Evolutionary conservation across 2,113 vertebrate genomes (phyloP).

Genomic region (Pardalotus punctatus): DNA sequence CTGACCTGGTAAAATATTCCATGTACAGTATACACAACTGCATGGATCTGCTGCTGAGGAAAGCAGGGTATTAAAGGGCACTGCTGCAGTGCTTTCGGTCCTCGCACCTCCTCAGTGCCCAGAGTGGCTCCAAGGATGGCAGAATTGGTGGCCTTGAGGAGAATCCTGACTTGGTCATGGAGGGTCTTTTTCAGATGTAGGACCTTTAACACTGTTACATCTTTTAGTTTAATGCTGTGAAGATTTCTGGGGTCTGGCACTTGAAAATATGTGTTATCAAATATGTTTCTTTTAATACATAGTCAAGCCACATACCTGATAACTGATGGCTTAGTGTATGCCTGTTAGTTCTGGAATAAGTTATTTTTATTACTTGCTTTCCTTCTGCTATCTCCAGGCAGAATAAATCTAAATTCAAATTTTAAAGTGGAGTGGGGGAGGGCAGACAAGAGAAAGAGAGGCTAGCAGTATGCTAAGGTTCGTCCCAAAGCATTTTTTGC

Average conservation of each 20-base stretch:
- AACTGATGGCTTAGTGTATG: not conserved
- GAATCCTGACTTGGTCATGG: not conserved
- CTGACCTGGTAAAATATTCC: not conserved
- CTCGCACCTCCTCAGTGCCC: not conserved
- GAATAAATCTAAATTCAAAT: constrained; percentile 38
- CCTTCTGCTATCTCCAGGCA: not conserved
- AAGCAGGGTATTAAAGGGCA: not conserved
- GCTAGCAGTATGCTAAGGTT: not conserved
- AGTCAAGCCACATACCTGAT: not conserved
- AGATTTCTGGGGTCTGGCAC: not conserved
- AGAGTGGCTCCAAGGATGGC: not conserved
- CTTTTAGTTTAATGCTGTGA: not conserved
- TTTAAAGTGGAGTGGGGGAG: not conserved
- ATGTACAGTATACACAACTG: not conserved
- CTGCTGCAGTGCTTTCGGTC: not conserved
- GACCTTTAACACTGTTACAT: not conserved
- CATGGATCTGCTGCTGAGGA: not conserved
- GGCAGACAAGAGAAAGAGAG: not conserved
- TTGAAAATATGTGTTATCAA: not conserved
- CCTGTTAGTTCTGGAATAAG: not conserved
- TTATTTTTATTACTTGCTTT: not conserved
- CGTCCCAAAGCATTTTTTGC: constrained; percentile 25
- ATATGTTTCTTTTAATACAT: not conserved
- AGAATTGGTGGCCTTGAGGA: not conserved
- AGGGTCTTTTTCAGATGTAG: not conserved